phyloP scores from a whole-genome alignment of 2,888 invertebrate species.

The Margaritifera margaritifera region DNA sequence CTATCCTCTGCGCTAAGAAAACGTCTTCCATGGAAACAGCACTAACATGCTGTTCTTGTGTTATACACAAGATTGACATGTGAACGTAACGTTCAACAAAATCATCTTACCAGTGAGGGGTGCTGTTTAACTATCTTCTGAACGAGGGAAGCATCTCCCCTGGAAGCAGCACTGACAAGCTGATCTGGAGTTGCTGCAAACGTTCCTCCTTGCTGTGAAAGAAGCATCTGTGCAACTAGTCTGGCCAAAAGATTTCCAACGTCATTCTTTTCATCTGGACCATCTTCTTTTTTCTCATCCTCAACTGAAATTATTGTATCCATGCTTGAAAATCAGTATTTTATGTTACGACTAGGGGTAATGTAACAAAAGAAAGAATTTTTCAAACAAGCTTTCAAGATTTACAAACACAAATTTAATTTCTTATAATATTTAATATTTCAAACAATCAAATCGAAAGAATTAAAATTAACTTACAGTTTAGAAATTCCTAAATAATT shows the following conservation, averaged over 20 bases:
- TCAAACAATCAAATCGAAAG: too few relatives aligned
- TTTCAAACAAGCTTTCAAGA: too few relatives aligned
- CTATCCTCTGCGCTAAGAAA: neutral
- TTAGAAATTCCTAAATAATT: too few relatives aligned
- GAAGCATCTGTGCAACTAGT: conserved; percentile 13
- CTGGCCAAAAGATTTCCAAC: conserved; percentile 7
- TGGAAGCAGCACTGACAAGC: conserved; percentile 17
- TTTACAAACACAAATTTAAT: too few relatives aligned
- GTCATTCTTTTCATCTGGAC: neutral
- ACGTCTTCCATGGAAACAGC: too few relatives aligned
- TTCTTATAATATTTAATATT: too few relatives aligned
- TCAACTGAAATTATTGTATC: too few relatives aligned
- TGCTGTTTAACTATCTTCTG: conserved; percentile 9
- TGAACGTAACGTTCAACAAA: neutral
- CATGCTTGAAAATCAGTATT: too few relatives aligned
- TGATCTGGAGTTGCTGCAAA: conserved; percentile 9
- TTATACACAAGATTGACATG: neutral
- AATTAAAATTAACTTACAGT: too few relatives aligned
- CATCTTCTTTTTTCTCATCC: too few relatives aligned
- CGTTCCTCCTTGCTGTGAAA: neutral
- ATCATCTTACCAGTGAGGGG: conserved; percentile 8
- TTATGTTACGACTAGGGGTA: too few relatives aligned
- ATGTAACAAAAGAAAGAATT: too few relatives aligned
- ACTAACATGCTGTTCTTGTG: neutral
- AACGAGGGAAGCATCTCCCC: conserved; percentile 10